Evolutionary conservation across 2,888 invertebrate genomes (phyloP).

Genomic region (Melieria crassipennis): DNA sequence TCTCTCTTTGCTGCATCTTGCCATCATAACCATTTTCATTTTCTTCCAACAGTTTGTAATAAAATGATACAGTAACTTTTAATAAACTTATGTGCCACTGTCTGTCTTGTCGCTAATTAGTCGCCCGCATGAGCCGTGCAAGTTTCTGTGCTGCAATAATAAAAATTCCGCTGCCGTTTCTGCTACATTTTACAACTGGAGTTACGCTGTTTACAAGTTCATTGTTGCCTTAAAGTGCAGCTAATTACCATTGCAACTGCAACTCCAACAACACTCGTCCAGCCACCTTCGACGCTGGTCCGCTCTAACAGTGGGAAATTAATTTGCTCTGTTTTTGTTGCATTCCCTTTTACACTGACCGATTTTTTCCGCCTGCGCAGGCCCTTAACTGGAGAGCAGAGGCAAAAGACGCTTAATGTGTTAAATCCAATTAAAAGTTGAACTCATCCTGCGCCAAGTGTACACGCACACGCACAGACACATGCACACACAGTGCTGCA

Average conservation of each 20-base stretch:
- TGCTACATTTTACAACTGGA: too few relatives aligned
- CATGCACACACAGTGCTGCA: too few relatives aligned
- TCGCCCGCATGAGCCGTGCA: too few relatives aligned
- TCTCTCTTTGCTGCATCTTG: too few relatives aligned
- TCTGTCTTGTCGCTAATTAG: too few relatives aligned
- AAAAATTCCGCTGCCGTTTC: too few relatives aligned
- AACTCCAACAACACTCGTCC: not conserved
- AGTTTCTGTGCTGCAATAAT: too few relatives aligned
- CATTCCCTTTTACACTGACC: not conserved
- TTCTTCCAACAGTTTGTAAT: too few relatives aligned
- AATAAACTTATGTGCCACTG: too few relatives aligned
- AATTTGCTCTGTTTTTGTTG: not conserved
- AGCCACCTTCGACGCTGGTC: not conserved
- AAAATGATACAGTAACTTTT: too few relatives aligned
- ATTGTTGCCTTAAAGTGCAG: conserved; percentile 14
- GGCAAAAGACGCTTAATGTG: conserved; percentile 32
- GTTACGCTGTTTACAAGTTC: not conserved
- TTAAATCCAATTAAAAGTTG: conserved; percentile 39
- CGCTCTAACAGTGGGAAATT: not conserved
- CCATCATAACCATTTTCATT: too few relatives aligned
- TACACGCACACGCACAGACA: too few relatives aligned
- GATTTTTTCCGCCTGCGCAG: conserved; percentile 9
- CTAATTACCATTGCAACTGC: not conserved
- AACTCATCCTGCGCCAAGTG: conserved; percentile 16
- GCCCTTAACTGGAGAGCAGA: conserved; percentile 6